Percentiles rank a stretch among this genome's conserved stretches.
These are phyloP conservation scores for Bombyx huttoni DNA, from an alignment of 2,888 invertebrate species.

Conservation along the genomic window DNA sequence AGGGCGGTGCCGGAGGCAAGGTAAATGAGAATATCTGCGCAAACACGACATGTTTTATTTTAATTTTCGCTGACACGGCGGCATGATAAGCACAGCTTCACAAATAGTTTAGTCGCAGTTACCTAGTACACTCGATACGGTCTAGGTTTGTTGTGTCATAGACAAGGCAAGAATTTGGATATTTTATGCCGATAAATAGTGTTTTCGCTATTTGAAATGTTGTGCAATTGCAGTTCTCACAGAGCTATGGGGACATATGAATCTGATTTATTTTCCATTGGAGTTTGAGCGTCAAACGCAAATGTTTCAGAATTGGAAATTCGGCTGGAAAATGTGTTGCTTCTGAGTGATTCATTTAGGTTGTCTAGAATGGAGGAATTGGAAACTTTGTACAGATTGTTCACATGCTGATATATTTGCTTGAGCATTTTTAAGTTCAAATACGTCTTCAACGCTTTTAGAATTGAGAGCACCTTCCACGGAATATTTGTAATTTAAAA, in stretches of 20 bases:
- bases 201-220: neutral
- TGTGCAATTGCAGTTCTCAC: neutral
- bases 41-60: constrained; percentile 29
- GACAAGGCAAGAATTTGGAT: neutral
- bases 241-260: neutral
- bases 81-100: constrained; percentile 47
- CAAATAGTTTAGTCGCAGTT: constrained; percentile 25
- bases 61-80: constrained; percentile 34
- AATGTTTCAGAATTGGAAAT: neutral
- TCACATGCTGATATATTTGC: neutral
- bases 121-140: neutral
- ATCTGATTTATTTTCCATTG: neutral
- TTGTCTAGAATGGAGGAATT: neutral
- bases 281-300: neutral
- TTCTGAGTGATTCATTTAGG: constrained; percentile 1
- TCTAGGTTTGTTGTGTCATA: neutral
- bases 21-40: constrained; percentile 40
- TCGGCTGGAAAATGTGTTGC: constrained; percentile 1
- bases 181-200: neutral
- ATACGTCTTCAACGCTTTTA: neutral
- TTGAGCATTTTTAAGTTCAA: neutral
- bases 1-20: constrained; percentile 67
- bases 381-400: neutral
- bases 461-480: neutral
- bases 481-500: neutral